Percentiles rank a stretch among this genome's conserved stretches.
Evolutionary conservation across 2,113 vertebrate species (phyloP).

Genomic region (Excalfactoria chinensis): DNA sequence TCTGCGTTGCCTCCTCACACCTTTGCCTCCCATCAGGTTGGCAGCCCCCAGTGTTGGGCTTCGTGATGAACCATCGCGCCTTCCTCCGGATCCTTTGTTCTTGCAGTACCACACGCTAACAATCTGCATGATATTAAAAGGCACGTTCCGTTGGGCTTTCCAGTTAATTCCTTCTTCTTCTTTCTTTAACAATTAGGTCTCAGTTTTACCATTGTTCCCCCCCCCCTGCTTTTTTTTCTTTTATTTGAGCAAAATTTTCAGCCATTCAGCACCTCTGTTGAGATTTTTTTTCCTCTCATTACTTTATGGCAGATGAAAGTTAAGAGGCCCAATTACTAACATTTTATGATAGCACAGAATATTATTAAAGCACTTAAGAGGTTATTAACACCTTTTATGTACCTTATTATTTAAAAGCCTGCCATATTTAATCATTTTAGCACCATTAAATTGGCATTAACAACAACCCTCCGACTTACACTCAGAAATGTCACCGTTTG

Average conservation of each 20-base stretch:
- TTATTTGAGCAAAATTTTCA: conserved; percentile 65
- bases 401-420: conserved; percentile 79
- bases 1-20: neutral
- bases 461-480: conserved; percentile 70
- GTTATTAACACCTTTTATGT: conserved; percentile 84
- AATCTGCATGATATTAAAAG: conserved; percentile 66
- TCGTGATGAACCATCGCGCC: neutral
- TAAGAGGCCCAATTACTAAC: conserved; percentile 76
- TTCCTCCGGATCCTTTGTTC: conserved; percentile 29
- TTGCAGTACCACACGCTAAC: conserved; percentile 9
- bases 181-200: conserved; percentile 7
- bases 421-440: conserved; percentile 79
- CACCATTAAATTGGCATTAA: conserved; percentile 79
- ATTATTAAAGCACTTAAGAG: conserved; percentile 80
- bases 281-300: conserved; percentile 67
- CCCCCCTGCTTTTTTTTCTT: neutral
- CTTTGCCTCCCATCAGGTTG: neutral
- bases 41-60: neutral
- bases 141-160: conserved; percentile 32
- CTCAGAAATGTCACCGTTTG: conserved; percentile 70
- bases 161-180: neutral
- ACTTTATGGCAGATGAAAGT: conserved; percentile 73
- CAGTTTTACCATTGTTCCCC: conserved; percentile 47
- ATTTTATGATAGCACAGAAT: conserved; percentile 77
- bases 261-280: conserved; percentile 31